Evolutionary conservation across 2,113 vertebrate species (phyloP), one percentile per base, ranked within the genome.

Genomic region (Myrmophylax atrothorax): DNA sequence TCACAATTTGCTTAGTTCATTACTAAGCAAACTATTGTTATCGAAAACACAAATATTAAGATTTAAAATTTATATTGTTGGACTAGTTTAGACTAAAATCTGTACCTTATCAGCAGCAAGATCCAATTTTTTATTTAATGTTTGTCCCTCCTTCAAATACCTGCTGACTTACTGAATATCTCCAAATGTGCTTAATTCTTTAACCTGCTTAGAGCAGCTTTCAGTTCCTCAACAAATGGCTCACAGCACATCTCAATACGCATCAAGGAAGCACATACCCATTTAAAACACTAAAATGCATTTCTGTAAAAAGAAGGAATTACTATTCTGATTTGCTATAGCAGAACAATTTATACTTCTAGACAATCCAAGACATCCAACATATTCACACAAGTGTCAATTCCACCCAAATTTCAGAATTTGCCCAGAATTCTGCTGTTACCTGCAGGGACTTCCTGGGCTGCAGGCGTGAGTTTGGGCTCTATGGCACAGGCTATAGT

Each of bases 121-220:
- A 29, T 99, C 98, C 95, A 99, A 89, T 94, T 99, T 99, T 49
- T 76, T 64, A 77, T 98, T 98, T 46, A 99, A 96, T 1, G 67
- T 68, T 88, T 99, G 97, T 44, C 99, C 98, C 95, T 98, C 99
- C 94, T 98, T 98, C 92, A 99, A 92, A 93, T 99, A 99, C 46
- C 96, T 98, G 74, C 91, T 97, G 55, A 99, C 96, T 62, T 99
- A 98, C 5, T 97, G 84, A 79, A 98, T 63, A 37, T 99, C 98
- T 62, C 97, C 98, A 80, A 98, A 98, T 12, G 88, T 52, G 14
- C 82, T 52, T 90, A 99, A 98, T 96, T 99, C 98, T 94, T 99
- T 98, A 56, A 97, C 96, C 91, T 99, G 98, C 79, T 97, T 96
- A 18, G 96, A 85, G 46, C 98, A 99, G 92, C 96, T 98, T 76